Base-by-base conservation (phyloP, 2,888 invertebrate genomes). In the Chrysopilus asiliformis region DNA sequence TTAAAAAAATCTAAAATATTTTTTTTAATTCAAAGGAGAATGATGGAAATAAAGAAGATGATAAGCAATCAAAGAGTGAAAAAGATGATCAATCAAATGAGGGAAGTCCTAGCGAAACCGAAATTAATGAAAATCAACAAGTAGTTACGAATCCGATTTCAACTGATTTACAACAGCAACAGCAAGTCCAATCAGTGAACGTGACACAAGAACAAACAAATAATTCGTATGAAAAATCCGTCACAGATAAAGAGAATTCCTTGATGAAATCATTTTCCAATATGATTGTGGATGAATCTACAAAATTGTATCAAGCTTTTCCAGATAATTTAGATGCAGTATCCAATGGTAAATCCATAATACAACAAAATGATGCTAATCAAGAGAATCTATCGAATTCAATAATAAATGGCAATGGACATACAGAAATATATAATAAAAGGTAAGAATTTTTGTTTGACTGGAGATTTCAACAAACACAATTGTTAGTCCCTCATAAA, bases 391-490 rank as follows among this genome's bases (percentile, higher is more conserved):
- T 34, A 16, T 34, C 19, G 28, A 40, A 44, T 42, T 39, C 50
- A 22, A 57, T 60, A 44, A 55, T 58, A 41, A 60, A 61, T 48
- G 61, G 62, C 36, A 62, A 62, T 47, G 61, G 63, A 31, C 63
- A 61, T 43, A 54, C 60, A 44, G 61, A 58, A 53, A 60, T 55
- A 55, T 57, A 55, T 49, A 62, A 61, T 46, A 59, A 63, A 51
- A 60, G 60, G 62, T 62, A 45, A 53, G 43, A n/a, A n/a, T n/a
- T n/a, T n/a, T n/a, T n/a, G n/a, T n/a, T n/a, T n/a, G n/a, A n/a
- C n/a, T n/a, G n/a, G n/a, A n/a, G n/a, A n/a, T n/a, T n/a, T n/a
- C n/a, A n/a, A n/a, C n/a, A n/a, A n/a, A n/a, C n/a, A n/a, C n/a
- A n/a, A n/a, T n/a, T n/a, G n/a, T n/a, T n/a, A n/a, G n/a, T n/a